Conservation (phyloP, 2,888 invertebrate species). For the Xanthostigma xanthostigma region DNA sequence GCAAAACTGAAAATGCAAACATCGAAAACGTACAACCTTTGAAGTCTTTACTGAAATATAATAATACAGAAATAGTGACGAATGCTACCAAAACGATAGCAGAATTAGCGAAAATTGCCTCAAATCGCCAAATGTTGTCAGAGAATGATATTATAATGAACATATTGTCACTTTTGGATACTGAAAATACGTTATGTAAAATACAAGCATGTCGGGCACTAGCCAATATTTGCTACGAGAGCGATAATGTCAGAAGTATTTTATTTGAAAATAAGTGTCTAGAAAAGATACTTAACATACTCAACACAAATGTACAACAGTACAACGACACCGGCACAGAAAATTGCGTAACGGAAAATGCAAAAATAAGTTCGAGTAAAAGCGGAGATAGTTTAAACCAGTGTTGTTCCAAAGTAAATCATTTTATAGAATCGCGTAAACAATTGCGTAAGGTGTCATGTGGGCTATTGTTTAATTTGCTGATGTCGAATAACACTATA, state of each 20-base stretch:
- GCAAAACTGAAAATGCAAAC: slow-evolving; percentile 31
- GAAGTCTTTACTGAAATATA: slow-evolving; percentile 29
- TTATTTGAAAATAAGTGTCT: slow-evolving; percentile 27
- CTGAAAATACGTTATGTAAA: slow-evolving; percentile 33
- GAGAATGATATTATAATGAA: slow-evolving; percentile 40
- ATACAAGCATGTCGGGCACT: slow-evolving; percentile 69
- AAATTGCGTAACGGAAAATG: no score
- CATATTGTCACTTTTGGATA: slow-evolving; percentile 39
- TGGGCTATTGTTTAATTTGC: slow-evolving; percentile 67
- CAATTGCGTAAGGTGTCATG: slow-evolving; percentile 48
- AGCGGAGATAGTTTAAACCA: no score
- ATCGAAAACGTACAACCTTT: slow-evolving; percentile 32
- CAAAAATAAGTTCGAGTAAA: no score
- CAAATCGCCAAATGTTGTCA: slow-evolving; percentile 56
- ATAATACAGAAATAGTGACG: slow-evolving; percentile 35
- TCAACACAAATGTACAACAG: slow-evolving; percentile 16
- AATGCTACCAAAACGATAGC: slow-evolving; percentile 58
- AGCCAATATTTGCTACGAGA: slow-evolving; percentile 81
- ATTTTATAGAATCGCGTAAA: slow-evolving; percentile 12
- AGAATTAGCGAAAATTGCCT: slow-evolving; percentile 65
- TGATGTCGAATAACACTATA: slow-evolving; percentile 54
- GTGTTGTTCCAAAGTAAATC: no score
- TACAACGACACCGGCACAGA: neutral
- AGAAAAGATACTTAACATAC: slow-evolving; percentile 18
- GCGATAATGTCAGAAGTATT: slow-evolving; percentile 49